Evolutionary conservation across 1,140 invertebrate species (phyloP).

Genomic region (Diuraphis noxia): DNA sequence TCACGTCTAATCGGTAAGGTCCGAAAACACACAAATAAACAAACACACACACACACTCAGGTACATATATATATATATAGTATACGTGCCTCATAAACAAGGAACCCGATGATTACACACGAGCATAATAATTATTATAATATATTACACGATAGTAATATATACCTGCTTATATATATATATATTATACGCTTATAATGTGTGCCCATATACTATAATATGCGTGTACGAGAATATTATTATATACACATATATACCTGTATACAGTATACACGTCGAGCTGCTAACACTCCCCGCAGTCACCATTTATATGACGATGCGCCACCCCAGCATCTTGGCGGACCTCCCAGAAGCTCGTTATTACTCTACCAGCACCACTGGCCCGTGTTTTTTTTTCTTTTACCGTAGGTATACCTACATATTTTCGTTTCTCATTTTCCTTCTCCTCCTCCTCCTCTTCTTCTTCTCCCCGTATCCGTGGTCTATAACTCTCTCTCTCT

Average conservation of each 20-base stretch:
- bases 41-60: not conserved
- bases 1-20: constrained; percentile 50
- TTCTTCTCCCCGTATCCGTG: not conserved
- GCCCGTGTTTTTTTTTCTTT: not conserved
- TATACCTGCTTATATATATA: not conserved
- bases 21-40: constrained; percentile 10
- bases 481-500: not conserved
- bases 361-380: not conserved
- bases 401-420: not conserved
- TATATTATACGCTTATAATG: not conserved
- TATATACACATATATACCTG: not conserved
- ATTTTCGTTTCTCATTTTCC: constrained; percentile 9
- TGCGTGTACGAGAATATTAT: not conserved
- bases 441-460: not conserved
- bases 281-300: constrained; percentile 48
- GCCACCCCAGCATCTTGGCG: constrained; percentile 21
- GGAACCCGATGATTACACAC: constrained; percentile 7
- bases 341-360: constrained; percentile 54
- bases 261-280: not conserved
- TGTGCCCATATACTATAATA: not conserved
- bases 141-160: constrained; percentile 41
- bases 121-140: constrained; percentile 48
- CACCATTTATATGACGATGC: constrained; percentile 46
- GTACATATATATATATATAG: not conserved
- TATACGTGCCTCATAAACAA: constrained; percentile 14